A percentile compares a stretch with the other conserved stretches of the same genome.
These are phyloP conservation scores for Brevimyrus niger DNA, from an alignment of 2,113 vertebrate genomes.

Conservation along the genomic window DNA sequence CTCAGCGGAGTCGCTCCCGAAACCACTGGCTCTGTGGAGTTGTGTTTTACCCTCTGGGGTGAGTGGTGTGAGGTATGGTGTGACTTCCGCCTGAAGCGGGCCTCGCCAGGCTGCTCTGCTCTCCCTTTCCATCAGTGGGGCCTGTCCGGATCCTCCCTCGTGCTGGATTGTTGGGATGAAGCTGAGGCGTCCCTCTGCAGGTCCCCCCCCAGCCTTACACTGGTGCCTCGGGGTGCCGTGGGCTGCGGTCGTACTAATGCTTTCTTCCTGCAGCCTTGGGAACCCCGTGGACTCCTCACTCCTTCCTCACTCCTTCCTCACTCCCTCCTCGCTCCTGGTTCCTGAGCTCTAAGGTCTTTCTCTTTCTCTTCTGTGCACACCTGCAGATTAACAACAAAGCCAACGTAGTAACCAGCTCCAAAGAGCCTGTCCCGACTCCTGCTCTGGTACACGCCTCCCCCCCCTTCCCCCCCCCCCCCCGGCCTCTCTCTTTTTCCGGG, in stretches of 20 bases:
- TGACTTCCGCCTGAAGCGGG: not conserved
- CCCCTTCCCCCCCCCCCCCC: constrained; percentile 57
- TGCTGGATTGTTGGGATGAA: not conserved
- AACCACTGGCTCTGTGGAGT: not conserved
- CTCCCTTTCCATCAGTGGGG: not conserved
- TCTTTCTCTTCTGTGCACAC: constrained; percentile 40
- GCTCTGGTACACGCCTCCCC: constrained; percentile 81
- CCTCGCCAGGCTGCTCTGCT: not conserved
- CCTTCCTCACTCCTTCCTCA: constrained; percentile 43
- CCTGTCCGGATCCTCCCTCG: not conserved
- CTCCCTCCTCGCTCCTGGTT: constrained; percentile 40
- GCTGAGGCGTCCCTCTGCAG: not conserved
- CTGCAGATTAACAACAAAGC: constrained; percentile 98
- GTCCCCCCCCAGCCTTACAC: not conserved
- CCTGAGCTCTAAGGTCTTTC: constrained; percentile 62
- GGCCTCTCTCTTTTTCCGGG: no score
- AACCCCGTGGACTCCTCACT: constrained; percentile 31
- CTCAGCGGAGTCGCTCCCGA: not conserved
- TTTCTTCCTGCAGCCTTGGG: constrained; percentile 8
- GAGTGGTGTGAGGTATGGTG: not conserved
- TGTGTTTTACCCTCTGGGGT: not conserved
- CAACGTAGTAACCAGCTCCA: constrained; percentile 95
- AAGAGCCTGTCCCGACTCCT: constrained; percentile 87
- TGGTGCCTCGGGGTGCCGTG: not conserved
- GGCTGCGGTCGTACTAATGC: not conserved